A percentile compares a stretch with the other conserved stretches of the same genome.
These are phyloP conservation scores for Spheniscus mendiculus DNA, from an alignment of 2,113 vertebrate genomes.

Conservation along the genomic window DNA sequence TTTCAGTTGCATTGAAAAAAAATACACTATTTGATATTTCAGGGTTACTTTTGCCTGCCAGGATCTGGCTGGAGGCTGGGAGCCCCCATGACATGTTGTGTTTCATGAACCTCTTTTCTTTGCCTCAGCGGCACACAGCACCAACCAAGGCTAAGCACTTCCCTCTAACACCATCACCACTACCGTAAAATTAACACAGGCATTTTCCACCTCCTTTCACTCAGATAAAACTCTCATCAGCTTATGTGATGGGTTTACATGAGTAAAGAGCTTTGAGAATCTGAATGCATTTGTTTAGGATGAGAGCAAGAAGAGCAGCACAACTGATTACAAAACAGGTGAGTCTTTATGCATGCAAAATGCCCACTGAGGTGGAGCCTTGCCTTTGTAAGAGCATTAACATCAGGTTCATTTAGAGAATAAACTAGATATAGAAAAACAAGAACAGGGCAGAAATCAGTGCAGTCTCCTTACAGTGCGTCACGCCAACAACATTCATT, in stretches of 20 bases:
- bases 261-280: not conserved
- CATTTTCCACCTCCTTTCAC: not conserved
- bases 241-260: not conserved
- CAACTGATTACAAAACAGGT: not conserved
- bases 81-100: not conserved
- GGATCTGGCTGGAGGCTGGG: not conserved
- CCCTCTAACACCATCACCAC: not conserved
- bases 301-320: not conserved
- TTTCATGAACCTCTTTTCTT: not conserved
- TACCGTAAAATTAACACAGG: not conserved
- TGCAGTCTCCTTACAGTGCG: fast-evolving
- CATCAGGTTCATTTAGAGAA: not conserved
- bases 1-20: not conserved
- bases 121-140: not conserved
- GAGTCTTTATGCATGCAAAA: not conserved
- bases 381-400: not conserved
- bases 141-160: not conserved
- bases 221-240: not conserved
- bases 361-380: not conserved
- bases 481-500: not conserved
- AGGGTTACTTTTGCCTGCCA: not conserved
- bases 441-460: not conserved
- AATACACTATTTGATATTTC: not conserved
- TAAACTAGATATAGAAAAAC: not conserved
- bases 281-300: not conserved